These are phyloP conservation scores for Loris lydekkerianus DNA, from an alignment of 2,797 vertebrate species.

Conservation along the genomic window DNA sequence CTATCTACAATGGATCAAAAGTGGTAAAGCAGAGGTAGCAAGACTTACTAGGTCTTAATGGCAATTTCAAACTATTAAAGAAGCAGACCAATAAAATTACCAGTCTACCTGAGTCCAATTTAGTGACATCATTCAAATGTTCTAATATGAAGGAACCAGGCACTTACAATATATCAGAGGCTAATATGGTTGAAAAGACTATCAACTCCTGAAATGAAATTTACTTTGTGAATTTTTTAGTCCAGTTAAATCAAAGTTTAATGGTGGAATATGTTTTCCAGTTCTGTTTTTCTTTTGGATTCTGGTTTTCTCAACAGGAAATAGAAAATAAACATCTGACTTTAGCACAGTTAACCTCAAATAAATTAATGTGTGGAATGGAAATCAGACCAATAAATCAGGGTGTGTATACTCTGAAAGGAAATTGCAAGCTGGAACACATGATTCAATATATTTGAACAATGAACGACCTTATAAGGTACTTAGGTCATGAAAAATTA, in stretches of 20 bases:
- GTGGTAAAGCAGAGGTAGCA: background rate
- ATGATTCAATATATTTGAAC: background rate
- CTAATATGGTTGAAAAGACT: background rate
- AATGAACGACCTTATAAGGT: conserved; percentile 8
- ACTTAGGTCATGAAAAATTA: conserved; percentile 31
- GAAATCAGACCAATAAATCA: conserved; percentile 65
- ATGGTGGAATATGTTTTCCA: conserved; percentile 35
- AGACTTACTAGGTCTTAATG: background rate
- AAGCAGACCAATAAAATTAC: background rate
- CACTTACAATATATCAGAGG: background rate
- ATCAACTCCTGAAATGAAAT: background rate
- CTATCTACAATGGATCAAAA: background rate
- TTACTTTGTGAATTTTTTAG: conserved; percentile 28
- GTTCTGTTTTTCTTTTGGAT: conserved; percentile 28
- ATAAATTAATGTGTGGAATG: conserved; percentile 63
- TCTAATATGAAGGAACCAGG: background rate
- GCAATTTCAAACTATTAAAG: background rate
- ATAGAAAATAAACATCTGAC: conserved; percentile 70
- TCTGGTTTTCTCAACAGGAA: conserved; percentile 61
- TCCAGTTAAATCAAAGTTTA: conserved; percentile 1
- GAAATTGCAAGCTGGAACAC: conserved; percentile 21
- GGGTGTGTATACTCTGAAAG: conserved; percentile 50
- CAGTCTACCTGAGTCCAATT: background rate
- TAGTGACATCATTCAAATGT: background rate
- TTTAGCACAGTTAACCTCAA: conserved; percentile 53